phyloP scores from a whole-genome alignment of 1,140 invertebrate genomes.

The Drosophila murphyi region DNA sequence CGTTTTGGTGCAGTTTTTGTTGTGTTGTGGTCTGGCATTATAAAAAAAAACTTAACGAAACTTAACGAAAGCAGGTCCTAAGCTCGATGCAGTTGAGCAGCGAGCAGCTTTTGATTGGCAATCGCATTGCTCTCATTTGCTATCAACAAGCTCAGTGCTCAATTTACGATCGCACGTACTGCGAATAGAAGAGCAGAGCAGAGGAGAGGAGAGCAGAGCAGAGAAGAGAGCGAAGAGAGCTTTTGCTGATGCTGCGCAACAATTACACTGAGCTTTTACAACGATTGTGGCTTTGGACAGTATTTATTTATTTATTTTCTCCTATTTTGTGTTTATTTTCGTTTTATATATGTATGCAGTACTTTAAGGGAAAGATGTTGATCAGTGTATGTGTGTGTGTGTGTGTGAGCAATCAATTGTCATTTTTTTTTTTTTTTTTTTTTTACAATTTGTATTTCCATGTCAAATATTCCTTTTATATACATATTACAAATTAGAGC shows the following conservation, averaged over 20 bases:
- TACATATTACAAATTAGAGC: constrained; percentile 46
- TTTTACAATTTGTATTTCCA: constrained; percentile 47
- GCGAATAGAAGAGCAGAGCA: too few relatives aligned
- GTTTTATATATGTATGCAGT: constrained; percentile 20
- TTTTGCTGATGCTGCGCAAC: neutral
- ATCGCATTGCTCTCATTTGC: neutral
- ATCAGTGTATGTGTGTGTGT: constrained; percentile 6
- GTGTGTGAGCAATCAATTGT: constrained; percentile 32
- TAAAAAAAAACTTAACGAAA: constrained; percentile 56
- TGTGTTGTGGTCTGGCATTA: constrained; percentile 17
- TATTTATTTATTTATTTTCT: constrained; percentile 17
- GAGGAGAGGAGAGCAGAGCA: too few relatives aligned
- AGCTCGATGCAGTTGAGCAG: constrained; percentile 1
- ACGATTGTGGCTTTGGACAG: constrained; percentile 68
- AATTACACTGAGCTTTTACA: constrained; percentile 31
- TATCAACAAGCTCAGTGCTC: neutral
- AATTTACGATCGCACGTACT: neutral
- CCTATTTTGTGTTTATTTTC: constrained; percentile 2
- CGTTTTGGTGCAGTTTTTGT: constrained; percentile 30
- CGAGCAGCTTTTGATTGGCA: neutral
- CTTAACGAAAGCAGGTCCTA: constrained; percentile 59
- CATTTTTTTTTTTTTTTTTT: neutral
- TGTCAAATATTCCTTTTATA: constrained; percentile 46
- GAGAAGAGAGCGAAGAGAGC: neutral
- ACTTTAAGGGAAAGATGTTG: constrained; percentile 20